Percentiles rank a stretch among this genome's conserved stretches.
phyloP scores from a whole-genome alignment of 2,888 invertebrate genomes.

The Diploptera punctata region DNA sequence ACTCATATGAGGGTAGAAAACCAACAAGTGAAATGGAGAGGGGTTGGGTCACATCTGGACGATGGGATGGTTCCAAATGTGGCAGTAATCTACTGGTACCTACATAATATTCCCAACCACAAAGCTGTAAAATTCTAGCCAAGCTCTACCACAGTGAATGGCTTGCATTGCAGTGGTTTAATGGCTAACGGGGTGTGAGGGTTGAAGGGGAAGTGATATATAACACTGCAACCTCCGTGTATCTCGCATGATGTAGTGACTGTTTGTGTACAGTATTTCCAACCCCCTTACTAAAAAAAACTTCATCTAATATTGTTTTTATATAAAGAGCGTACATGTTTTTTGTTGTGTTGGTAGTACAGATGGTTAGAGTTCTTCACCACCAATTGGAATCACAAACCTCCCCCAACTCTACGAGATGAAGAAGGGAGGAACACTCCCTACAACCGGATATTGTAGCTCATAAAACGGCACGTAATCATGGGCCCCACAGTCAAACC shows the following conservation, averaged over 20 bases:
- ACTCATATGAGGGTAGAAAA: neutral
- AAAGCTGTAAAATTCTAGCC: neutral
- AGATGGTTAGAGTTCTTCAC: neutral
- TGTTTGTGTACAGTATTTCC: neutral
- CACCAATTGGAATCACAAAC: neutral
- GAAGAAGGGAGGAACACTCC: neutral
- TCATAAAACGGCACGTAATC: constrained; percentile 33
- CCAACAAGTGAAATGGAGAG: neutral
- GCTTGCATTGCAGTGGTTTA: neutral
- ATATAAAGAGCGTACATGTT: neutral
- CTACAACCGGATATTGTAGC: constrained; percentile 32
- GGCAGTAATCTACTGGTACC: constrained; percentile 21
- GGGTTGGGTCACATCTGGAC: neutral
- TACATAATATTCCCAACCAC: constrained; percentile 1
- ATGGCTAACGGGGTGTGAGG: neutral
- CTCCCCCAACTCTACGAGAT: neutral
- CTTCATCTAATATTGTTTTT: constrained; percentile 12
- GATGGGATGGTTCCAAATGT: constrained; percentile 1
- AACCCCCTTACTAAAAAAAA: no score
- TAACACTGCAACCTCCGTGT: constrained; percentile 18
- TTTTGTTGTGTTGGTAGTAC: constrained; percentile 7
- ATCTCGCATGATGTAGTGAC: neutral
- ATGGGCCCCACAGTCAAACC: neutral
- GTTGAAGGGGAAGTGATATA: constrained; percentile 8
- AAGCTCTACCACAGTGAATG: neutral